A percentile compares a stretch with the other conserved stretches of the same genome.
Evolutionary conservation across 2,888 invertebrate genomes (phyloP).

Genomic region (Lasioglossum leucozonium): DNA sequence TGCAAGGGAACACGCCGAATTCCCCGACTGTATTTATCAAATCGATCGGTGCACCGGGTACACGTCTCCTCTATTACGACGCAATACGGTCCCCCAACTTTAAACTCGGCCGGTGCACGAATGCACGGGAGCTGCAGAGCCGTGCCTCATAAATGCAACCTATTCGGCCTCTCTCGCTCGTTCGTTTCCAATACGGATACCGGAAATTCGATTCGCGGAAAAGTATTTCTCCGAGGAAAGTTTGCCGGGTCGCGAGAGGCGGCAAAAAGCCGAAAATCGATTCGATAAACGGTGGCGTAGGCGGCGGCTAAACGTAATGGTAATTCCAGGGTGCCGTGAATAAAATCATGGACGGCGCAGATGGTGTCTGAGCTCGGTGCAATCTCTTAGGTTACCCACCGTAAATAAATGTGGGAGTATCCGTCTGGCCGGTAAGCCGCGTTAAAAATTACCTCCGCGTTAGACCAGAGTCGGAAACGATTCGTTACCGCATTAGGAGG

Average conservation of each 20-base stretch:
- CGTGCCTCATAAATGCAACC: not conserved
- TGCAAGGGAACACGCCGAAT: not conserved
- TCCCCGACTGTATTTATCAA: not conserved
- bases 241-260: not conserved
- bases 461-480: not conserved
- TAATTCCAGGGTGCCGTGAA: not conserved
- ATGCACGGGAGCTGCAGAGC: not conserved
- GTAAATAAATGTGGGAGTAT: constrained; percentile 1
- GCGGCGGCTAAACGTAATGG: not conserved
- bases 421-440: not conserved
- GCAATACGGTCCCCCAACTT: not conserved
- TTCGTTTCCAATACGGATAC: not conserved
- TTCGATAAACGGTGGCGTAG: not conserved
- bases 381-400: not conserved
- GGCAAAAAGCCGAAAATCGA: not conserved
- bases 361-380: not conserved
- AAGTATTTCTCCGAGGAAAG: not conserved
- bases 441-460: constrained; percentile 5
- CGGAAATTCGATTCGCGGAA: not conserved
- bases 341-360: not conserved
- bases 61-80: not conserved
- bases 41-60: not conserved
- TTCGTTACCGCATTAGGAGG: constrained; percentile 5
- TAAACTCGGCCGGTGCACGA: not conserved
- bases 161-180: not conserved